Conservation (phyloP, 2,888 invertebrate species). For the Drosophila melanosoma region DNA sequence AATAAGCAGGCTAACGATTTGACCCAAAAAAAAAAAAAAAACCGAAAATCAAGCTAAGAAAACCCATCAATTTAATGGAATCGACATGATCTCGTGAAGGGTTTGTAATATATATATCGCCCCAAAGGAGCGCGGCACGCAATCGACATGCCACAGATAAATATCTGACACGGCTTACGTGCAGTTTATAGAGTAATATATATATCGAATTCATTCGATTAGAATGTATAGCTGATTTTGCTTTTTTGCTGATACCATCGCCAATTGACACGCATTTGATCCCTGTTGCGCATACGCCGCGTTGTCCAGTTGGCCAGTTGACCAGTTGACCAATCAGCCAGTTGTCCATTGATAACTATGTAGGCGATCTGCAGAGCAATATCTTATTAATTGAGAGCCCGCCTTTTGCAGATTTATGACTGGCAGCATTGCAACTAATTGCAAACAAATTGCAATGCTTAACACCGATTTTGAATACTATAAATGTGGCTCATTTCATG, state of each 20-base stretch:
- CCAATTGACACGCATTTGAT: conserved; percentile 30
- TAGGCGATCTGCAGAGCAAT: conserved; percentile 48
- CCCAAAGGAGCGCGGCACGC: conserved; percentile 49
- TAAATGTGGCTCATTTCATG: conserved; percentile 51
- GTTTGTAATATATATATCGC: conserved; percentile 62
- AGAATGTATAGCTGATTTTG: conserved; percentile 53
- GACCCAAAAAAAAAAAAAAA: conserved; percentile 50
- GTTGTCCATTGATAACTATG: conserved; percentile 50
- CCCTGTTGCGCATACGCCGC: conserved; percentile 33
- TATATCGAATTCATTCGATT: conserved; percentile 44
- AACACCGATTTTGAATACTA: conserved; percentile 39
- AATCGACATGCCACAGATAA: conserved; percentile 45
- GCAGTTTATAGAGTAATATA: conserved; percentile 58
- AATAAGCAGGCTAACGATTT: conserved; percentile 50
- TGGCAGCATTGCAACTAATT: conserved; percentile 54
- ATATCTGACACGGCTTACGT: conserved; percentile 68
- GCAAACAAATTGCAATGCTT: conserved; percentile 65
- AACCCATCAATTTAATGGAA: conserved; percentile 47
- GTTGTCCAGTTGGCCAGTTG: conserved; percentile 1
- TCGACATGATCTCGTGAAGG: conserved; percentile 55
- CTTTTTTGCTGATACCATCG: conserved; percentile 16
- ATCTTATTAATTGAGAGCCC: conserved; percentile 59
- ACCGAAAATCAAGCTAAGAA: conserved; percentile 18
- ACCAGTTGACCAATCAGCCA: conserved; percentile 12
- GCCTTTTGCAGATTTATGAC: conserved; percentile 63